These are phyloP conservation scores for Byasa hedistus DNA, from an alignment of 2,888 invertebrate species.

Conservation along the genomic window DNA sequence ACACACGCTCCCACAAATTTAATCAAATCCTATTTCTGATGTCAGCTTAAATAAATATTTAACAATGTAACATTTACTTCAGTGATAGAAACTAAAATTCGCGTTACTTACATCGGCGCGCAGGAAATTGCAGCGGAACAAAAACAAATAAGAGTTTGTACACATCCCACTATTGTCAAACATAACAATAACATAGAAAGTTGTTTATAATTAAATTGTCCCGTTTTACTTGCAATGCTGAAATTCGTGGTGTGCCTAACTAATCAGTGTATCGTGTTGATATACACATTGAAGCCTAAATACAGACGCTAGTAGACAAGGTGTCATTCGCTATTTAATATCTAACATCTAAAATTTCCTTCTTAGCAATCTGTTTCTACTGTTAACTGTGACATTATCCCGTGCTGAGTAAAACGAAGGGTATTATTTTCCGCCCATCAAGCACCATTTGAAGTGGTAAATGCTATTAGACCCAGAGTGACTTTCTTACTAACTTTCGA, in stretches of 20 bases:
- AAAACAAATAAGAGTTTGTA: background rate
- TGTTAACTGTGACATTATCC: conserved; percentile 27
- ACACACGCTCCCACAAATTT: conserved; percentile 57
- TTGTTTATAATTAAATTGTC: background rate
- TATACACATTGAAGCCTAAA: conserved; percentile 12
- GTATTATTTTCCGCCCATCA: conserved; percentile 49
- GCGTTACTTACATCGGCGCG: background rate
- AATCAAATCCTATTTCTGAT: conserved; percentile 45
- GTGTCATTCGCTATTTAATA: conserved; percentile 17
- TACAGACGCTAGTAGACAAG: conserved; percentile 11
- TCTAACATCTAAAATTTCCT: conserved; percentile 20
- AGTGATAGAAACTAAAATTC: background rate
- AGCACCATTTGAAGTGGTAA: conserved; percentile 35
- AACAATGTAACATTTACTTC: background rate
- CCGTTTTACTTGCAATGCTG: background rate
- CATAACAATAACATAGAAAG: conserved; percentile 1
- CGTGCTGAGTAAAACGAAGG: conserved; percentile 33
- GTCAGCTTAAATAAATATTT: conserved; percentile 17
- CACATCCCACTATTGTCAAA: background rate
- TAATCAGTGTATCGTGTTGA: background rate
- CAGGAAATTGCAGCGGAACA: conserved; percentile 17
- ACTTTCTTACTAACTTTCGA: conserved; percentile 31
- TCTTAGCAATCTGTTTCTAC: conserved; percentile 24
- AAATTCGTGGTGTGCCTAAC: background rate
- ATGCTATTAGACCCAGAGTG: conserved; percentile 29